Percentiles rank a stretch among this genome's conserved stretches.
These are phyloP conservation scores for Fregetta grallaria DNA, from an alignment of 2,113 vertebrate genomes.

Conservation along the genomic window DNA sequence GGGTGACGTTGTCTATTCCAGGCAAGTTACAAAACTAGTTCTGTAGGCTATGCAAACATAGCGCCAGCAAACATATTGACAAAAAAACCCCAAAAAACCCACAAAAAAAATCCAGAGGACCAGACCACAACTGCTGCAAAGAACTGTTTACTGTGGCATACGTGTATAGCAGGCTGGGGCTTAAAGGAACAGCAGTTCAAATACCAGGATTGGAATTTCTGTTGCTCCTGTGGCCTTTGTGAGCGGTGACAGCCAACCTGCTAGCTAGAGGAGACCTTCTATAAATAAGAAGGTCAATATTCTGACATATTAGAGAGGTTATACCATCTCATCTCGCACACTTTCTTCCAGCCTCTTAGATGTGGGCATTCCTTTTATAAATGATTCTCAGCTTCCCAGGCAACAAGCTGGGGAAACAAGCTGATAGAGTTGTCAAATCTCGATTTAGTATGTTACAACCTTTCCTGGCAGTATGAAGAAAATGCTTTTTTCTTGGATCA, in stretches of 20 bases:
- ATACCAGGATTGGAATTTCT: not conserved
- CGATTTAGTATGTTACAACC: not conserved
- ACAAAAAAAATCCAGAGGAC: not conserved
- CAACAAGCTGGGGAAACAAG: not conserved
- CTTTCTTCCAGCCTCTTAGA: not conserved
- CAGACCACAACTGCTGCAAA: not conserved
- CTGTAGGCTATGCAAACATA: not conserved
- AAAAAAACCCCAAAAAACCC: not conserved
- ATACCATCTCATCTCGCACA: not conserved
- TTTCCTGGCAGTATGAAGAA: not conserved
- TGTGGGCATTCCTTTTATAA: not conserved
- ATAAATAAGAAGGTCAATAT: not conserved
- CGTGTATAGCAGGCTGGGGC: not conserved
- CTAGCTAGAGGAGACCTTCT: not conserved
- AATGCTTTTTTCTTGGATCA: not conserved
- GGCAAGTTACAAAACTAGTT: not conserved
- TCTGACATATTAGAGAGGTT: not conserved
- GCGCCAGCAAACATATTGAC: not conserved
- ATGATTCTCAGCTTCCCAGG: not conserved
- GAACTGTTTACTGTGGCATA: not conserved
- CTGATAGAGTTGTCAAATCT: not conserved
- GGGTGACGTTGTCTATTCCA: not conserved
- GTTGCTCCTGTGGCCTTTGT: not conserved
- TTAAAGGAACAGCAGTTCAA: not conserved
- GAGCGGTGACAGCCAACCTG: not conserved